phyloP scores from a whole-genome alignment of 2,888 invertebrate genomes.

The Cryptocheilus praepositus region DNA sequence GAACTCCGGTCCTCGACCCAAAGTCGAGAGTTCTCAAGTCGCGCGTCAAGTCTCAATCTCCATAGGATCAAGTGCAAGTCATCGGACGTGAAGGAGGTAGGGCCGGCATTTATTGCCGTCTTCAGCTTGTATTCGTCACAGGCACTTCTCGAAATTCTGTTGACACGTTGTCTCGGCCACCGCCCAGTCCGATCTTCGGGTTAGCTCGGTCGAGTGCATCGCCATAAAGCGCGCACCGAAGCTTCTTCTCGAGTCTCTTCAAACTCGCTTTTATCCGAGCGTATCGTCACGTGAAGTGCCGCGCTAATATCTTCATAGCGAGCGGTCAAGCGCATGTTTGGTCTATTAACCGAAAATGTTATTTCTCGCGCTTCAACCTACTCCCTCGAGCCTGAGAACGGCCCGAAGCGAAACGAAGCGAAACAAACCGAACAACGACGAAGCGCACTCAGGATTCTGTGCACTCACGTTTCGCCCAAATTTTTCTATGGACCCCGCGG shows the following conservation, averaged over 20 bases:
- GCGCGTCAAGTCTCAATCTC: no score
- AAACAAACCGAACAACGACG: conserved; percentile 28
- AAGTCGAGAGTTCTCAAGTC: no score
- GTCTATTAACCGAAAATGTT: neutral
- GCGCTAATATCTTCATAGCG: conserved; percentile 42
- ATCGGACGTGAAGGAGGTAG: no score
- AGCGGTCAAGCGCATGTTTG: conserved; percentile 27
- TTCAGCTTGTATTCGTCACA: no score
- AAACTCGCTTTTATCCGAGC: conserved; percentile 18
- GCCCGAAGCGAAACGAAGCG: no score
- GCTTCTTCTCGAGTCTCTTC: conserved; percentile 23
- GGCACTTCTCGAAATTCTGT: no score
- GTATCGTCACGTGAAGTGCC: conserved; percentile 1
- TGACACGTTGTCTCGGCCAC: neutral
- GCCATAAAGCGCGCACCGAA: conserved; percentile 8
- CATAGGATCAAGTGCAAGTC: no score
- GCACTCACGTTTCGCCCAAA: conserved; percentile 51
- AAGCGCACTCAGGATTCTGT: conserved; percentile 51
- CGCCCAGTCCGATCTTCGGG: neutral
- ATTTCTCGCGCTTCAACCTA: no score
- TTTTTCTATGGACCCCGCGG: conserved; percentile 47
- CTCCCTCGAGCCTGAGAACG: no score
- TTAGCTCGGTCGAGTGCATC: conserved; percentile 29
- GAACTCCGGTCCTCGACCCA: no score
- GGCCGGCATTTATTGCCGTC: no score